Base-by-base conservation (phyloP, 2,888 invertebrate genomes). In the Cyaniris semiargus region DNA sequence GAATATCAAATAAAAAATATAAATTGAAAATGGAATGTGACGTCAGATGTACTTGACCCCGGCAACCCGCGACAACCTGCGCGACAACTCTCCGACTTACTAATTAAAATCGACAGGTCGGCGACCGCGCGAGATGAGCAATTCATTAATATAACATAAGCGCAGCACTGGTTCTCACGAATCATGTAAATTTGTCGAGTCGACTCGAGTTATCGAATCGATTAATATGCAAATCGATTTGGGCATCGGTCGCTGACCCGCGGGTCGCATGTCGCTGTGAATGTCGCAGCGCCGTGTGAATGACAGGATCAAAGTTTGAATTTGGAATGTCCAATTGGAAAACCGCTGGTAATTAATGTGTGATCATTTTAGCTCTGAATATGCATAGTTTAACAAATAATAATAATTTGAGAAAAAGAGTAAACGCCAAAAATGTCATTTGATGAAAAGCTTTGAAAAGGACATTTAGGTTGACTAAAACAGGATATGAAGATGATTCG, bases 241-340 rank as follows among this genome's bases (percentile, higher is more conserved):
- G 89, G 88, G 87, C 93, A 93, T 92, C 94, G 93, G 93, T 92
- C 93, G 92, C 83, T 90, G 93, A 93, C 90, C 93, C 85, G 85
- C 84, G 85, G 88, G 86, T 90, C 89, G 89, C 87, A 84, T 88
- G 86, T 85, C 88, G 88, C 86, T 88, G 92, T 90, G 97, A 83
- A 81, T 79, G 81, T 80, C 79, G 78, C 81, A 82, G 97, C 94
- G 98, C 96, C 98, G 98, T 89, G 98, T 98, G 85, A 98, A 98
- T 72, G 72, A 21, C 21, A 44, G 44, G 27, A 48, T 53, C 74
- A 44, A 23, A 48, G 34, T 71, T 56, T 76, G 66, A 44, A 70
- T 44, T 27, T 13, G 27, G 66, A 66, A 66, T 66, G 18, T 18
- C 15, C 6, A 15, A 66, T 31, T 66, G 66, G 18, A 66, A 66